Base-by-base conservation (phyloP, 30 jellyfish, hydroid and myxozoan species). In the Phacellophora camtschatica region DNA sequence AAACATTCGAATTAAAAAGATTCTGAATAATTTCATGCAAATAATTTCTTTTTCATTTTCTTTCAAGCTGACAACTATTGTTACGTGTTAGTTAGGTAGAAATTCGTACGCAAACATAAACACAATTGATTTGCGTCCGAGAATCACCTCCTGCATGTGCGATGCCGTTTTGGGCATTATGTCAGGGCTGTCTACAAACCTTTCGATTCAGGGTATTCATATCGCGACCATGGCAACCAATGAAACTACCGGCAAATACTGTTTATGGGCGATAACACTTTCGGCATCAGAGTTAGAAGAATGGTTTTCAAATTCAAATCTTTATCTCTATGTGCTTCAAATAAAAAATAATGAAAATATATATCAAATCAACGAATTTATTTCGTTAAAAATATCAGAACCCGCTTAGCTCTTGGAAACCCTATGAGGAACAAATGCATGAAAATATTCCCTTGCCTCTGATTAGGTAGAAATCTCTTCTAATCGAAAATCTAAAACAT, bases 121-220 rank as follows among this genome's bases (percentile, higher is more conserved):
- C 86, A 72, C 86, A 20, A 29, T 43, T 29, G n/a, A 25, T 64
- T 43, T 84, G 91, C 91, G 91, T 80, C 91, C 45, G 13, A 22
- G 35, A 64, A 24, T 13, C 29, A 63, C 81, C 36, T 66, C 45
- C 53, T 27, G 77, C 29, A 29, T 22, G 11, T 62, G 22, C 45
- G 24, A 20, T 30, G 29, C 86, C 86, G 65, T 61, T 39, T 61
- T 1, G 57, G 64, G 68, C 54, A 49, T 80, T 50, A 50, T 84
- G 81, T 65, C 84, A 80, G 59, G 31, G 50, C 81, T 71, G n/a
- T 29, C 25, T 22, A 62, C 74, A 67, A 49, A 68, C 70, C 32
- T 32, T 20, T 23, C 91, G 49, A 80, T 80, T 80, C 91, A 80
- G 2, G 35, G 36, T n/a, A 66, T 80, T 80, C 91, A 80, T 9